Evolutionary conservation across 2,888 invertebrate species (phyloP), one percentile per base, ranked within the genome.

Genomic region (Cephus rjabovi): DNA sequence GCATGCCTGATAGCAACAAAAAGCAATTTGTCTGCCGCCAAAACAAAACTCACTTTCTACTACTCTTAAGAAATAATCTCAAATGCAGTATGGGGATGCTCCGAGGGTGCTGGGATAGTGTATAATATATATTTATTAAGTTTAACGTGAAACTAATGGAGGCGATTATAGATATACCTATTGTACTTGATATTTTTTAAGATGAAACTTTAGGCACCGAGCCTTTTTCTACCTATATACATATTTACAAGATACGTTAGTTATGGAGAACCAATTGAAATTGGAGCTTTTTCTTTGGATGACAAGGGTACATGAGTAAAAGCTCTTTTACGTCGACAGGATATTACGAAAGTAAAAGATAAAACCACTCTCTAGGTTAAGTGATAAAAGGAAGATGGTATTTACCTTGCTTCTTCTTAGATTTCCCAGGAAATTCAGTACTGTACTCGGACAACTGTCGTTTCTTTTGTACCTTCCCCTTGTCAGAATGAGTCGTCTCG

Each of bases 361-460:
- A 56, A 56, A 56, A 56, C 23, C 1, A 56, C 56, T 23, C 56
- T 56, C 56, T 23, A 9, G 9, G 15, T 56, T 56, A 56, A 1
- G 23, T 56, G 23, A 56, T 6, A 56, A 23, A 23, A 56, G 9
- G 23, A 6, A 9, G 56, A 23, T 15, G 9, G 2, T 40, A 23
- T 9, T 86, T 87, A 90, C 89, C 87, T 77, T 86, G 87, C 33
- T 85, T 85, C 74, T 83, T 88, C 81, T 90, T 90, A 69, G 83
- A 79, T 80, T 86, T 87, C n/a, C 78, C 78, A 12, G 83, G 76
- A 69, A 83, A 34, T 37, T 90, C 90, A 11, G 86, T 83, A 56
- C 81, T 86, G 74, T 87, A 87, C 34, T 90, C 90, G 4, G 87
- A 84, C 30, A 87, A 81, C 40, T 90, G 89, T 3, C 88, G 84